Evolutionary conservation across 2,888 invertebrate genomes (phyloP).

Genomic region (Lymantria monacha): DNA sequence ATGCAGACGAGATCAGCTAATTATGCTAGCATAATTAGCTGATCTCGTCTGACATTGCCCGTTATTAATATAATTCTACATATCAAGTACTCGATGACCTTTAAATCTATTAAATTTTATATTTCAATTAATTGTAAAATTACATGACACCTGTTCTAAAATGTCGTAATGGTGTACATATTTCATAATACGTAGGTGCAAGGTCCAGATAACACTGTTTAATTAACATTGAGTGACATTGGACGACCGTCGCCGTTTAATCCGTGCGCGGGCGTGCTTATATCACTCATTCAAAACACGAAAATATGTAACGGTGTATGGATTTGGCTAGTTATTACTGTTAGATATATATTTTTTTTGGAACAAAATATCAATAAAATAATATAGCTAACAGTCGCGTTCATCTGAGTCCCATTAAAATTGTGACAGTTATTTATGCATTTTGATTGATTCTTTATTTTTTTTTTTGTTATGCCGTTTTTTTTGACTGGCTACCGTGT

Average conservation of each 20-base stretch:
- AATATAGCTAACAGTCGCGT: slow-evolving; percentile 31
- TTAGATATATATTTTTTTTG: slow-evolving; percentile 38
- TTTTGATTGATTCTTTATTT: slow-evolving; percentile 24
- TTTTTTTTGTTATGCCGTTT: slow-evolving; percentile 21
- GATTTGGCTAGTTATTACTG: slow-evolving; percentile 35
- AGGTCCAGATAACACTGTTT: slow-evolving; percentile 35
- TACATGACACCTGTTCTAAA: slow-evolving; percentile 16
- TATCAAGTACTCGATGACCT: slow-evolving; percentile 3
- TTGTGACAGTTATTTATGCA: slow-evolving; percentile 33
- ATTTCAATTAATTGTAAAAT: slow-evolving; percentile 16
- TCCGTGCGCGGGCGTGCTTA: slow-evolving; percentile 37
- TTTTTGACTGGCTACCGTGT: slow-evolving; percentile 8
- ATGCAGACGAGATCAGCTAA: no score
- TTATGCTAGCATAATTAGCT: no score
- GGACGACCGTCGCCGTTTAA: slow-evolving; percentile 29
- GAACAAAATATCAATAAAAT: slow-evolving; percentile 34
- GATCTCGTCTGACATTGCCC: no score
- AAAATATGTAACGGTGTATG: slow-evolving; percentile 42
- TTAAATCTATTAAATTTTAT: slow-evolving; percentile 11
- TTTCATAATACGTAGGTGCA: slow-evolving; percentile 37
- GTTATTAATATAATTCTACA: background rate
- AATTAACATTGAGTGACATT: slow-evolving; percentile 36
- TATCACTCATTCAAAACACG: slow-evolving; percentile 33
- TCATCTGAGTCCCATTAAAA: slow-evolving; percentile 24
- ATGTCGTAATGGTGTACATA: slow-evolving; percentile 18